A percentile compares a stretch with the other conserved stretches of the same genome.
These are phyloP conservation scores for Heliocidaris erythrogramma DNA, from an alignment of 35 echinoderm and acorn worm species.

Conservation along the genomic window DNA sequence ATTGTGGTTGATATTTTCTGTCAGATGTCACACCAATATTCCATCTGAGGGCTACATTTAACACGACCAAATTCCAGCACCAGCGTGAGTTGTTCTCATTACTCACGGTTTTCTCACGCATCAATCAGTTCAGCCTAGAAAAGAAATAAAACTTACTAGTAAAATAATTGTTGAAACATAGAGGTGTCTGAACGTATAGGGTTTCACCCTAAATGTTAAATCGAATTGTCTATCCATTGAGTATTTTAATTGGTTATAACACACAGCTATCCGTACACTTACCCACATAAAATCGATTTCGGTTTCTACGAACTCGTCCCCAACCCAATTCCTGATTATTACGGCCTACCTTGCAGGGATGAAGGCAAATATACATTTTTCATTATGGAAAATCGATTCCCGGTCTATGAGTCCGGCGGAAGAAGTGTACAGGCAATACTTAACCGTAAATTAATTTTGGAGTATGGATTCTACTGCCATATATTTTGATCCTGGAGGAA, in stretches of 20 bases:
- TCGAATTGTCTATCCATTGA: neutral
- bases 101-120: too few relatives aligned
- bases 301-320: neutral
- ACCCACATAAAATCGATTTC: neutral
- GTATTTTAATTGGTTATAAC: neutral
- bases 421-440: neutral
- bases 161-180: too few relatives aligned
- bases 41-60: too few relatives aligned
- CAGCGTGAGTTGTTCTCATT: too few relatives aligned
- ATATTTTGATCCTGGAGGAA: neutral
- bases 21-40: too few relatives aligned
- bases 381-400: neutral
- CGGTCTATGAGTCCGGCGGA: neutral
- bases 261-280: neutral
- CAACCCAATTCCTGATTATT: neutral
- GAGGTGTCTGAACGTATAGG: too few relatives aligned
- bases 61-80: too few relatives aligned
- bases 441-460: neutral
- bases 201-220: neutral
- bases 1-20: too few relatives aligned
- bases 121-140: too few relatives aligned
- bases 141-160: too few relatives aligned
- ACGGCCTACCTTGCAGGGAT: neutral
- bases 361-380: neutral
- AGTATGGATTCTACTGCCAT: neutral